phyloP scores from a whole-genome alignment of 2,888 invertebrate species.

The Teleogryllus oceanicus region DNA sequence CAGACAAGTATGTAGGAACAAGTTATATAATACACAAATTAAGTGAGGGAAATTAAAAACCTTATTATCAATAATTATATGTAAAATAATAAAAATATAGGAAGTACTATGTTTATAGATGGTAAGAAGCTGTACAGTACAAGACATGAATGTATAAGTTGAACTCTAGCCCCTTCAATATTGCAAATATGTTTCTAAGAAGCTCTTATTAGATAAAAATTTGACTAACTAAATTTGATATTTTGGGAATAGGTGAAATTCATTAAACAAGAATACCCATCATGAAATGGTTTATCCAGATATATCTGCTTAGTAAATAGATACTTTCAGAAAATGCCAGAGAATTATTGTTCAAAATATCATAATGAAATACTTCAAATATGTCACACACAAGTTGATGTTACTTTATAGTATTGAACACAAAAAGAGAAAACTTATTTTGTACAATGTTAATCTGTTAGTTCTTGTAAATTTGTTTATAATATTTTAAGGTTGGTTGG shows the following conservation, averaged over 20 bases:
- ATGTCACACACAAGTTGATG: not conserved
- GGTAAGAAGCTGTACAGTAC: constrained; percentile 18
- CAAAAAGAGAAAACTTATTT: not conserved
- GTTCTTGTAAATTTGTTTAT: constrained; percentile 10
- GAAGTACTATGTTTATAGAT: not conserved
- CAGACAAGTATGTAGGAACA: constrained; percentile 18
- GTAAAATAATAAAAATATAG: not conserved
- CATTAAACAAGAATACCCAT: too few relatives aligned
- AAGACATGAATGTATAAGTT: constrained; percentile 2
- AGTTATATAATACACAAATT: constrained; percentile 7
- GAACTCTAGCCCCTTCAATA: not conserved
- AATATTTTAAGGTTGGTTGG: constrained; percentile 18
- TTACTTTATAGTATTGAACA: constrained; percentile 1
- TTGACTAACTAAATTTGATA: too few relatives aligned
- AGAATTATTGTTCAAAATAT: constrained; percentile 4
- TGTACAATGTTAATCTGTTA: constrained; percentile 3
- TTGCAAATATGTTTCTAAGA: not conserved
- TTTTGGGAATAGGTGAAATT: too few relatives aligned
- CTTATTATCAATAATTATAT: constrained; percentile 26
- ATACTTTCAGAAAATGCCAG: too few relatives aligned
- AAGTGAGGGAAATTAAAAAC: constrained; percentile 19
- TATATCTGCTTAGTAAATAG: too few relatives aligned
- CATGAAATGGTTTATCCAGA: too few relatives aligned
- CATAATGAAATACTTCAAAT: not conserved
- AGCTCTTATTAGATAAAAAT: not conserved